phyloP scores from a whole-genome alignment of 2,888 invertebrate genomes.

The Toxonevra muliebris region DNA sequence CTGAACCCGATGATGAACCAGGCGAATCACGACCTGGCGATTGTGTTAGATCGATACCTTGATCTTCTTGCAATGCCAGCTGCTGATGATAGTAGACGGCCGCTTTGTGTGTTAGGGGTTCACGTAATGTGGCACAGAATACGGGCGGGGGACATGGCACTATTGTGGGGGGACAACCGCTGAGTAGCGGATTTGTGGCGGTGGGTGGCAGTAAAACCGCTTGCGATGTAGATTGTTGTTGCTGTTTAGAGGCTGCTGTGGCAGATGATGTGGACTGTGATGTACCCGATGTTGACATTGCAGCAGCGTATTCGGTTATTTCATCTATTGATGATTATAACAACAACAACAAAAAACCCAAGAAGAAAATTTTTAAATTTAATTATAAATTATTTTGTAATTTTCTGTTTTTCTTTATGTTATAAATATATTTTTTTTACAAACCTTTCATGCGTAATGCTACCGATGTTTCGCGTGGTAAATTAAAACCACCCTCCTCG shows the following conservation, averaged over 20 bases:
- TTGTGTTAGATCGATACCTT: slow-evolving; percentile 89
- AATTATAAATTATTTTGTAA: slow-evolving; percentile 1
- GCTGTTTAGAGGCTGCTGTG: slow-evolving; percentile 65
- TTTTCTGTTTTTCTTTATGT: background rate
- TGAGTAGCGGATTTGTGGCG: slow-evolving; percentile 40
- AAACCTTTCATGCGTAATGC: slow-evolving; percentile 63
- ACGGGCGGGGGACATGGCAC: slow-evolving; percentile 74
- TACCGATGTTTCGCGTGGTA: slow-evolving; percentile 63
- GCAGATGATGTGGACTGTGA: slow-evolving; percentile 39
- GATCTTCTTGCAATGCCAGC: slow-evolving; percentile 84
- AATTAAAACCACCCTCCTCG: slow-evolving; percentile 64
- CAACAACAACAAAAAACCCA: slow-evolving; percentile 9
- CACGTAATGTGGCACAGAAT: slow-evolving; percentile 68
- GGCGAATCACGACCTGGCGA: slow-evolving; percentile 94
- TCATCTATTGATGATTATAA: slow-evolving; percentile 68
- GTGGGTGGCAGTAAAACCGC: slow-evolving; percentile 51
- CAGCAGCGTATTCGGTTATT: slow-evolving; percentile 66
- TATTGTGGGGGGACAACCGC: slow-evolving; percentile 49
- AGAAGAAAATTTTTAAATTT: background rate
- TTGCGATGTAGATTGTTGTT: slow-evolving; percentile 71
- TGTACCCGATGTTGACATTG: slow-evolving; percentile 45
- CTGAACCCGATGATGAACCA: slow-evolving; percentile 86
- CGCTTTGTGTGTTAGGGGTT: slow-evolving; percentile 78
- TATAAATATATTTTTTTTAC: background rate
- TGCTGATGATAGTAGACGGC: slow-evolving; percentile 85